A percentile compares a stretch with the other conserved stretches of the same genome.
phyloP scores from a whole-genome alignment of 2,797 vertebrate species.

The Enteromius fasciolatus region DNA sequence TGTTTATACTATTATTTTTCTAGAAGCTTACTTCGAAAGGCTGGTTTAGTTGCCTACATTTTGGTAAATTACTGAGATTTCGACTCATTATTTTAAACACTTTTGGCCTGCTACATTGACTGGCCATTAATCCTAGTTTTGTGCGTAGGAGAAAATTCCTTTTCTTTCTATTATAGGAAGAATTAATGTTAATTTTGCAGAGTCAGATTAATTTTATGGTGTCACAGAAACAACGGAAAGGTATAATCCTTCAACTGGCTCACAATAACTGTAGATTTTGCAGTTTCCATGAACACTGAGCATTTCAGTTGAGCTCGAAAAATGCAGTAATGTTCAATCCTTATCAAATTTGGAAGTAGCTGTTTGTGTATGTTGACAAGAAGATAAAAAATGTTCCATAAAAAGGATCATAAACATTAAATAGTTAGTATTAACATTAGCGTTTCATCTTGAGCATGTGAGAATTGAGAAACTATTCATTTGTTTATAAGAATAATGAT shows the following conservation, averaged over 20 bases:
- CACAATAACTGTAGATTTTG: neutral
- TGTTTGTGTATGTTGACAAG: neutral
- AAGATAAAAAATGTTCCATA: neutral
- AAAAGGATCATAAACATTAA: neutral
- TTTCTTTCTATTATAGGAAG: constrained; percentile 7
- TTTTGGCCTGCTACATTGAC: neutral
- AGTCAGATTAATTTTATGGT: constrained; percentile 7
- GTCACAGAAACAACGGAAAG: neutral
- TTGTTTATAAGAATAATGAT: too few relatives aligned
- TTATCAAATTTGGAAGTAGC: neutral
- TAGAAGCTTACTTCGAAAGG: neutral
- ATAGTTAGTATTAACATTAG: neutral
- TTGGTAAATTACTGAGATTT: neutral
- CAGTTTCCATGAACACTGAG: neutral
- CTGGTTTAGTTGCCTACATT: neutral
- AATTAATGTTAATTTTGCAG: constrained; percentile 13
- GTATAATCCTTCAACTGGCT: constrained; percentile 16
- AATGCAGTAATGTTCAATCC: neutral
- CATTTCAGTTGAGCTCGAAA: neutral
- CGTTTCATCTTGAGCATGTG: neutral
- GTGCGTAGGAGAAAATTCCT: neutral
- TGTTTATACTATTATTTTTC: neutral
- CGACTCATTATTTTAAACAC: neutral
- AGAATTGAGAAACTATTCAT: neutral
- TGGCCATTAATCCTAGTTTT: constrained; percentile 13